Evolutionary conservation across 1,140 invertebrate species (phyloP).

Genomic region (Pseudomyrmex pallidus): DNA sequence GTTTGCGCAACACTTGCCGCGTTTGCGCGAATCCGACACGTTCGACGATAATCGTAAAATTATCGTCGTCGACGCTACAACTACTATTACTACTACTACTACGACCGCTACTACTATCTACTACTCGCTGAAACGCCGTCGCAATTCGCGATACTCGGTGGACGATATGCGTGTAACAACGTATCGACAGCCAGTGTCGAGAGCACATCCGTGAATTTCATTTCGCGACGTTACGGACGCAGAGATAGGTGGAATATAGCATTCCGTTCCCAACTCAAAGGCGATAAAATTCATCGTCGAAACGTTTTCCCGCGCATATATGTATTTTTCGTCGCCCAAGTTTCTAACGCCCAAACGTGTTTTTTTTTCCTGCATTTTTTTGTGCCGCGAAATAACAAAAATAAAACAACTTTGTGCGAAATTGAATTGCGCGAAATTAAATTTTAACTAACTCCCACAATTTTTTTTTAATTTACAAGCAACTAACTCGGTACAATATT

Average conservation of each 20-base stretch:
- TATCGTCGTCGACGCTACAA: not conserved
- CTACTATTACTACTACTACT: no score
- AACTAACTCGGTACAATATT: not conserved
- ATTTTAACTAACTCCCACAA: not conserved
- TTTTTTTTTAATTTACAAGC: not conserved
- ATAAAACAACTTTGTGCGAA: not conserved
- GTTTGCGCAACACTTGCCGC: constrained; percentile 52
- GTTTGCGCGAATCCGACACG: not conserved
- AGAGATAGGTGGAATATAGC: not conserved
- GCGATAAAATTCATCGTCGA: constrained; percentile 39
- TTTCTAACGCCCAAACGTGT: not conserved
- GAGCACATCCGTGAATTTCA: constrained; percentile 45
- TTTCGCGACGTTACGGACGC: constrained; percentile 15
- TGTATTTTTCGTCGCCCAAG: not conserved
- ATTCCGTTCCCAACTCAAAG: constrained; percentile 15
- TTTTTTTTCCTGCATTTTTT: not conserved
- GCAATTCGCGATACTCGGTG: constrained; percentile 12
- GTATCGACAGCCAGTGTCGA: constrained; percentile 40
- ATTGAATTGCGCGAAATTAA: constrained; percentile 13
- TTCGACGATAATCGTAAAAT: constrained; percentile 54
- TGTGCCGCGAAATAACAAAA: not conserved
- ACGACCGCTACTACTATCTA: not conserved
- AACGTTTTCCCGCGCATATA: not conserved
- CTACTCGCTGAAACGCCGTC: constrained; percentile 25
- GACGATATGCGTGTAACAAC: not conserved